These are phyloP conservation scores for Chrysopa pallens DNA, from an alignment of 1,140 invertebrate species.

Conservation along the genomic window DNA sequence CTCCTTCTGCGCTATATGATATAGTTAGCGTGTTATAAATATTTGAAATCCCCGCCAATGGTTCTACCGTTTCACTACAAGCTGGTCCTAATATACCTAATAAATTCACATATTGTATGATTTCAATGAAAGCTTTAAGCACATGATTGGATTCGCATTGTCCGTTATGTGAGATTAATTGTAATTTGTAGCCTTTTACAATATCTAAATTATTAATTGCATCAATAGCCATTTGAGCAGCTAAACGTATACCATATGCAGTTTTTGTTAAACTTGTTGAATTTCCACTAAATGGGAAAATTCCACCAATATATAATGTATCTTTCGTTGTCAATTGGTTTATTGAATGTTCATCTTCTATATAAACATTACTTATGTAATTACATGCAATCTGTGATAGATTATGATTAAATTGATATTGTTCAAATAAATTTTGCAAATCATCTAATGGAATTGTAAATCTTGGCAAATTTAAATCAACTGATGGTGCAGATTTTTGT, in stretches of 20 bases:
- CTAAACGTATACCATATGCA: conserved; percentile 40
- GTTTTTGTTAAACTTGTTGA: conserved; percentile 29
- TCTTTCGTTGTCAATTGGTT: conserved; percentile 29
- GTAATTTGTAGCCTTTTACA: conserved; percentile 41
- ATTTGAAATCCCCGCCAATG: conserved; percentile 60
- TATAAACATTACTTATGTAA: conserved; percentile 38
- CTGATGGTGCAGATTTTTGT: conserved; percentile 26
- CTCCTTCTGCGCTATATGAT: conserved; percentile 66
- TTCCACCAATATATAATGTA: conserved; percentile 47
- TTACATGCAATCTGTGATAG: conserved; percentile 38
- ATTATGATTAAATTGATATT: conserved; percentile 16
- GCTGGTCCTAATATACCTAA: conserved; percentile 66
- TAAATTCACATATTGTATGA: conserved; percentile 35
- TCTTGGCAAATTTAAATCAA: conserved; percentile 33
- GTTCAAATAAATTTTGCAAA: conserved; percentile 32
- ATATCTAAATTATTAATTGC: conserved; percentile 40
- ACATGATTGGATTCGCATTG: conserved; percentile 57
- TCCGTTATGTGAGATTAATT: conserved; percentile 40
- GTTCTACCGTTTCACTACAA: conserved; percentile 70
- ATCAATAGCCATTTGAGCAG: conserved; percentile 41
- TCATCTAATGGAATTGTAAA: conserved; percentile 32
- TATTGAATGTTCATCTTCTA: conserved; percentile 33
- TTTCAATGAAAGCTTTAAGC: conserved; percentile 63
- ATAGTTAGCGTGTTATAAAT: conserved; percentile 60
- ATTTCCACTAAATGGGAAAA: conserved; percentile 43